phyloP scores from a whole-genome alignment of 1,140 invertebrate genomes.

The Homalodisca vitripennis region DNA sequence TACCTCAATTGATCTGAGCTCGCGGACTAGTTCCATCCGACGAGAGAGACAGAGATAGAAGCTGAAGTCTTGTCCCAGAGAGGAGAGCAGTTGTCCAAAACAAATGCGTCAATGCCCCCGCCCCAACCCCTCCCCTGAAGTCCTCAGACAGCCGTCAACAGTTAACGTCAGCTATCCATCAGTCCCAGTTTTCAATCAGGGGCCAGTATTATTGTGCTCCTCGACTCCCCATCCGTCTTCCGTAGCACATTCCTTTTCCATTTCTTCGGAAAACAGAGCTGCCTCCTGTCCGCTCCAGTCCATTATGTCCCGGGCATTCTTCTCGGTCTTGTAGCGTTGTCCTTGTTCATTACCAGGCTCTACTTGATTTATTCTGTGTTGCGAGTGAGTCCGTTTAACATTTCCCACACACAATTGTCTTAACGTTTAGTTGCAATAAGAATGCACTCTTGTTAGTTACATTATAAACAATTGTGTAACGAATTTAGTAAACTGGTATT shows the following conservation, averaged over 20 bases:
- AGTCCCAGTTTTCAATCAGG: conserved; percentile 20
- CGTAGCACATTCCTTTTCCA: conserved; percentile 9
- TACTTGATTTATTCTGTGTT: too few relatives aligned
- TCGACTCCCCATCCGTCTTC: conserved; percentile 15
- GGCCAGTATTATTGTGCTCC: conserved; percentile 24
- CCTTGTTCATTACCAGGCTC: too few relatives aligned
- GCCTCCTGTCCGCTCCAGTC: background rate
- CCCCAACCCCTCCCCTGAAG: background rate
- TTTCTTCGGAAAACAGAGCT: conserved; percentile 8
- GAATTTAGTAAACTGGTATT: too few relatives aligned
- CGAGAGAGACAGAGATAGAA: background rate
- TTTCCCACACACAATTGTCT: too few relatives aligned
- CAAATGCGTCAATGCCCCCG: conserved; percentile 20
- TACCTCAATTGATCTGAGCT: too few relatives aligned
- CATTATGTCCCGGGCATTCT: conserved; percentile 25
- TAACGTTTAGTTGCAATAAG: too few relatives aligned
- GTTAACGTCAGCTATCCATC: conserved; percentile 22
- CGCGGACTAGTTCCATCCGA: background rate
- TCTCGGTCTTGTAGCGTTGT: too few relatives aligned
- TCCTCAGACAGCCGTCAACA: background rate
- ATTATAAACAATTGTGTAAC: too few relatives aligned
- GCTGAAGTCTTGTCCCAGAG: background rate
- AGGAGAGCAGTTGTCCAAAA: conserved; percentile 16
- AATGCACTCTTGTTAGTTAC: too few relatives aligned
- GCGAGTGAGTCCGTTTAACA: too few relatives aligned